A percentile compares a stretch with the other conserved stretches of the same genome.
Evolutionary conservation across 2,888 invertebrate genomes (phyloP).

Genomic region (Trachelus tabidus): DNA sequence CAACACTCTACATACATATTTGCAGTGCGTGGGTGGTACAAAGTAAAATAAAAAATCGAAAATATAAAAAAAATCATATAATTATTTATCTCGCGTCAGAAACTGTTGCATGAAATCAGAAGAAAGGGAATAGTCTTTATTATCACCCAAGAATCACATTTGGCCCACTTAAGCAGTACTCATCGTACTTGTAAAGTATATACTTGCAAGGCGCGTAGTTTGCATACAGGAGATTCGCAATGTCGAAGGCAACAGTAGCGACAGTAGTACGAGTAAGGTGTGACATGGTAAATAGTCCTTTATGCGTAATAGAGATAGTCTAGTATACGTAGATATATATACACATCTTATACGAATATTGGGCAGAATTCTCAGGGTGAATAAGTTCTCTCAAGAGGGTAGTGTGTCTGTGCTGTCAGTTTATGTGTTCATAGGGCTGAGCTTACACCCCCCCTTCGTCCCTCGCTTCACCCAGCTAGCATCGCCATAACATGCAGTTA

Average conservation of each 20-base stretch:
- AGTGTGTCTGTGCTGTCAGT: neutral
- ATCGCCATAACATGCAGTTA: constrained; percentile 22
- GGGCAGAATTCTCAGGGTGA: neutral
- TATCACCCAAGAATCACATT: neutral
- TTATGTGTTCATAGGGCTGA: neutral
- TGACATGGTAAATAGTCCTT: constrained; percentile 24
- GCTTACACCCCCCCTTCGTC: neutral
- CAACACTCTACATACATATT: neutral
- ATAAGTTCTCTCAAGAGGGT: neutral
- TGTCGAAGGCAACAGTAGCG: constrained; percentile 9
- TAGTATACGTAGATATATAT: neutral
- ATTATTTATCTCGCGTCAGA: neutral
- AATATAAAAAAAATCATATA: neutral
- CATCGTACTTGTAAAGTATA: constrained; percentile 14
- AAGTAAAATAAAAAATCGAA: neutral
- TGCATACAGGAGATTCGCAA: constrained; percentile 34
- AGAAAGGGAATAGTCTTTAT: neutral
- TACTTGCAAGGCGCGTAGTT: constrained; percentile 27
- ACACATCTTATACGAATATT: neutral
- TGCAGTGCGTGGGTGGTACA: neutral
- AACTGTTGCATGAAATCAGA: neutral
- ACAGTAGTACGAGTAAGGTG: constrained; percentile 15
- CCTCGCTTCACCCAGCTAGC: neutral
- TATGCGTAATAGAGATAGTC: constrained; percentile 22
- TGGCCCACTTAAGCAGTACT: neutral